Evolutionary conservation across 2,888 invertebrate genomes (phyloP).

Genomic region (Coelopa pilipes): DNA sequence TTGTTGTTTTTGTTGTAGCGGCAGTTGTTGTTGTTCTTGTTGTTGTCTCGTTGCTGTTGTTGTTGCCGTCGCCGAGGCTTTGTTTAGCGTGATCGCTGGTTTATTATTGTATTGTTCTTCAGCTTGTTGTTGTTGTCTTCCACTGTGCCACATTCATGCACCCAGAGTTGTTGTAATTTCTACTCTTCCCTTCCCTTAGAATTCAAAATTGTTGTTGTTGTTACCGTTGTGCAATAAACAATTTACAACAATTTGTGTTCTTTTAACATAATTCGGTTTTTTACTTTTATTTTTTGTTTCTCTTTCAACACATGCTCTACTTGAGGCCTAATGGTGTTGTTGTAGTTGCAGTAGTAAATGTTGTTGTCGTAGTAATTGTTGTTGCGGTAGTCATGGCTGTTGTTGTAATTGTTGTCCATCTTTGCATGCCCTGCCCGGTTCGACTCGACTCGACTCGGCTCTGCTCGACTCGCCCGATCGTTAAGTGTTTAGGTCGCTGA

Average conservation of each 20-base stretch:
- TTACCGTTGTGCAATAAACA: constrained; percentile 57
- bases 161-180: too few relatives aligned
- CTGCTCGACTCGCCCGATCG: constrained; percentile 34
- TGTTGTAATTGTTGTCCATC: constrained; percentile 25
- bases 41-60: too few relatives aligned
- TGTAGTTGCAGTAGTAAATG: constrained; percentile 36
- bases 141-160: too few relatives aligned
- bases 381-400: constrained; percentile 30
- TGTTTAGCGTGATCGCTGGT: too few relatives aligned
- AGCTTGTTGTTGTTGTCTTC: too few relatives aligned
- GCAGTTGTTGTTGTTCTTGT: too few relatives aligned
- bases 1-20: too few relatives aligned
- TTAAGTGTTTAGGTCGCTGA: constrained; percentile 61
- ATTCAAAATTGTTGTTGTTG: too few relatives aligned
- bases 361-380: constrained; percentile 27
- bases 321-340: constrained; percentile 33
- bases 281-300: constrained; percentile 32
- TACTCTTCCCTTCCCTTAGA: too few relatives aligned
- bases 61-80: background rate
- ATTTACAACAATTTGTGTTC: constrained; percentile 48
- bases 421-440: constrained; percentile 33
- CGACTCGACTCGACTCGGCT: too few relatives aligned
- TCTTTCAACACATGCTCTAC: background rate
- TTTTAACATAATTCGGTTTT: constrained; percentile 33
- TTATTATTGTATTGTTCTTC: too few relatives aligned